Evolutionary conservation across 2,797 vertebrate species (phyloP), one percentile per base, ranked within the genome.

Genomic region (Toxotes lorentzi): DNA sequence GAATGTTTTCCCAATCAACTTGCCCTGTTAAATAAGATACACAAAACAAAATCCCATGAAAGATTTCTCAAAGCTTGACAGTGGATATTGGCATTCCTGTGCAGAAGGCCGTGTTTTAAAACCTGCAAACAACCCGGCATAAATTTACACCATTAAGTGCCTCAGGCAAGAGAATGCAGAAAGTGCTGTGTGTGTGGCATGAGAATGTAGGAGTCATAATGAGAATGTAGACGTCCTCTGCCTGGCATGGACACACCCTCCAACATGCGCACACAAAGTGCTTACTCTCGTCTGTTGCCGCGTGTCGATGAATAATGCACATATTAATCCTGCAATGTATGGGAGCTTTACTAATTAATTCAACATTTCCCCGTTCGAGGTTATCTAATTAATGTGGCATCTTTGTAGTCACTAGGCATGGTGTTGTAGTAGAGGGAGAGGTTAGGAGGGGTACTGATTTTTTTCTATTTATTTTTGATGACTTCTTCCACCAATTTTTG

Each of bases 301-400:
- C 40, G 78, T 82, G 77, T 66, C 58, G 7, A 91, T 92, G 86
- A 94, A 93, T 93, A 92, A 94, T 92, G 88, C 75, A 91, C 87
- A 87, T 85, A 82, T 86, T 91, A 86, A 91, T 88, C 70, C 60
- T 5, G 3, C 19, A 63, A 88, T 60, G 76, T 88, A 90, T 88
- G 79, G 88, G 79, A 61, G 73, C 62, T 77, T 77, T 71, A 62
- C 77, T 65, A 82, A 90, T 88, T 78, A 83, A 76, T 83, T 74
- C 72, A 48, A 53, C 48, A 51, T 78, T 81, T 84, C 65, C 79
- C 11, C 40, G 41, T 73, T 79, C 35, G 19, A 84, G 81, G 84
- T 88, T 80, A 85, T 82, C 79, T 86, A 71, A 91, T 92, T 86
- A 89, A 86, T 53, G 60, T 70, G 70, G 73, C 61, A 70, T 83